phyloP scores from a whole-genome alignment of 2,888 invertebrate genomes.

The Sicus ferrugineus region DNA sequence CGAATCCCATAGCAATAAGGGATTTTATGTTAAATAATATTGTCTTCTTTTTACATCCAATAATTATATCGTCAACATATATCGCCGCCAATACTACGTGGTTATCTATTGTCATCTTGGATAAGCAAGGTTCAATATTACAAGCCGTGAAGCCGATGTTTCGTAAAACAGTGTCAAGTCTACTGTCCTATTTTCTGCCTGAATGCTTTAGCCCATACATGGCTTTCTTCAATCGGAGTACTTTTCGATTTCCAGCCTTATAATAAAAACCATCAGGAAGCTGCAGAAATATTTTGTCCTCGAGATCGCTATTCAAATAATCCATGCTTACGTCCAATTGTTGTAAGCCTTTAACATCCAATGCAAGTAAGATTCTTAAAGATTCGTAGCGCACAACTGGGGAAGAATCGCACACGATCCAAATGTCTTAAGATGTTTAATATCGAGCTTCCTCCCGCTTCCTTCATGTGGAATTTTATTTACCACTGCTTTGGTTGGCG shows the following conservation, averaged over 20 bases:
- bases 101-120: too few species aligned
- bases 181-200: conserved; percentile 39
- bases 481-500: background rate
- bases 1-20: conserved; percentile 32
- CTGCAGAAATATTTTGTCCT: conserved; percentile 35
- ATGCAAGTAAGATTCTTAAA: conserved; percentile 40
- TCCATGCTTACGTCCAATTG: conserved; percentile 40
- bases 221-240: conserved; percentile 38
- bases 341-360: conserved; percentile 41
- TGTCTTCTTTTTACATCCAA: conserved; percentile 35
- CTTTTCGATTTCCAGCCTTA: conserved; percentile 16
- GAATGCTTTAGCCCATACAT: conserved; percentile 44
- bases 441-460: too few species aligned
- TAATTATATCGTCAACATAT: conserved; percentile 36
- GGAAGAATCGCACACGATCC: too few species aligned
- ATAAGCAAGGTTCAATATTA: too few species aligned
- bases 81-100: too few species aligned
- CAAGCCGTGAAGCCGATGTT: too few species aligned
- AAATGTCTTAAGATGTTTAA: too few species aligned
- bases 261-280: too few species aligned
- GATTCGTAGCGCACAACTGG: conserved; percentile 40
- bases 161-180: too few species aligned
- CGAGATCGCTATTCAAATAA: conserved; percentile 37
- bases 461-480: too few species aligned
- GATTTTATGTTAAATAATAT: conserved; percentile 36